phyloP scores from a whole-genome alignment of 2,797 vertebrate genomes.

The Pristis pectinata region DNA sequence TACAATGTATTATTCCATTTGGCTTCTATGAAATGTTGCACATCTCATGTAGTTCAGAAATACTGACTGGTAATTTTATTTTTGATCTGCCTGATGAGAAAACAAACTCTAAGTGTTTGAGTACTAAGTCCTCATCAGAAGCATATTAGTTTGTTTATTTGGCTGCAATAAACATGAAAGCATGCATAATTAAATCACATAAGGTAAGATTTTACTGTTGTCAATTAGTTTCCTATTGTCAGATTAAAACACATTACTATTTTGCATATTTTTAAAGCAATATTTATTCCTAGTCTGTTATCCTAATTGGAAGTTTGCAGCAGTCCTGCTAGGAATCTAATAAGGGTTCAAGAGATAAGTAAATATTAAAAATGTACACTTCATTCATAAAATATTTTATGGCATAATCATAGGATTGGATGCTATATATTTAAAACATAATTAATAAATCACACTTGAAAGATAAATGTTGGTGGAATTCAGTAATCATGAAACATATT shows the following conservation, averaged over 20 bases:
- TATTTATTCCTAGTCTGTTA: background rate
- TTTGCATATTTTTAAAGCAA: background rate
- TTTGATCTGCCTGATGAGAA: background rate
- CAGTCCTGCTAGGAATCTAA: background rate
- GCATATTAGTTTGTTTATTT: background rate
- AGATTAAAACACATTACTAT: background rate
- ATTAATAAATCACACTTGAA: background rate
- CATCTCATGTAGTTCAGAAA: background rate
- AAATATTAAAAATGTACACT: constrained; percentile 10
- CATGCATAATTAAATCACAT: too few species aligned
- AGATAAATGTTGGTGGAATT: background rate
- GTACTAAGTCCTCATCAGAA: background rate
- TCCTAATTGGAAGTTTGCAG: background rate
- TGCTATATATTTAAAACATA: background rate
- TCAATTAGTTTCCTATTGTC: background rate
- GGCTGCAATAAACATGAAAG: background rate
- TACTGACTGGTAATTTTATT: background rate
- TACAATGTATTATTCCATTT: background rate
- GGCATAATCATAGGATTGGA: constrained; percentile 14
- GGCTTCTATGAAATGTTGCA: background rate
- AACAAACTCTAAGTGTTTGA: background rate
- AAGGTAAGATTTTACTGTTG: background rate
- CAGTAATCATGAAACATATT: background rate
- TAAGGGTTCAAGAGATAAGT: background rate
- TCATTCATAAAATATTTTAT: constrained; percentile 15